Base-by-base conservation (phyloP, 2,888 invertebrate genomes). In the Melieria crassipennis region DNA sequence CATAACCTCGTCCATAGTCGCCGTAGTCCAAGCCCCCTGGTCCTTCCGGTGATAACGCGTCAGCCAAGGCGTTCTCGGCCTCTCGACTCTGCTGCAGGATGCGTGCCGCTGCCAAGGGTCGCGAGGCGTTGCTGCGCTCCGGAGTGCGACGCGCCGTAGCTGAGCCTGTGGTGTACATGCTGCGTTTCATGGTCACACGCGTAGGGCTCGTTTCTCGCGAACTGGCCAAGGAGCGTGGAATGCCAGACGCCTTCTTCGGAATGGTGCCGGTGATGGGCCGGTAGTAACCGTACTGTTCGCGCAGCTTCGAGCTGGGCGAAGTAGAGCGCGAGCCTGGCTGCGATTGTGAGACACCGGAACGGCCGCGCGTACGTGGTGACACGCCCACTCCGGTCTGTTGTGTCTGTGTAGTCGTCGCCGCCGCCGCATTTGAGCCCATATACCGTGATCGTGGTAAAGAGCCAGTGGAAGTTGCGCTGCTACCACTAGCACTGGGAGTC, bases 241-340 rank as follows among this genome's bases (percentile, higher is more conserved):
- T 92, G 16, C 93, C 93, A 0, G 93, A 92, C 43, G 92, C 90
- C 66, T 92, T 88, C 71, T 90, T 89, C 3, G 92, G 89, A 76
- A 93, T 87, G 67, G 90, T 87, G 75, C 87, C 88, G 0, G 89
- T 88, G 50, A 76, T 78, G 3, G 82, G 81, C 30, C 81, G 79
- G 72, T 86, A 85, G 47, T 84, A 80, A 7, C 77, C 90, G 69
- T 90, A 89, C 71, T 91, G 89, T 82, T 94, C 94, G 71, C 92
- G 91, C 76, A 93, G 87, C 75, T 96, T 91, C 0, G 97, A 95
- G 70, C 96, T 95, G 0, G 98, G 98, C 0, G 98, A 98, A 66
- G 95, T 95, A 5, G 97, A 97, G 56, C 98, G 90, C 78, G 97
- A 97, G 63, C 95, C 94, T 7, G 98, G 97, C 88, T 97, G 97